Conservation (phyloP, 2,113 vertebrate genomes). For the Microcebus jonahi region DNA sequence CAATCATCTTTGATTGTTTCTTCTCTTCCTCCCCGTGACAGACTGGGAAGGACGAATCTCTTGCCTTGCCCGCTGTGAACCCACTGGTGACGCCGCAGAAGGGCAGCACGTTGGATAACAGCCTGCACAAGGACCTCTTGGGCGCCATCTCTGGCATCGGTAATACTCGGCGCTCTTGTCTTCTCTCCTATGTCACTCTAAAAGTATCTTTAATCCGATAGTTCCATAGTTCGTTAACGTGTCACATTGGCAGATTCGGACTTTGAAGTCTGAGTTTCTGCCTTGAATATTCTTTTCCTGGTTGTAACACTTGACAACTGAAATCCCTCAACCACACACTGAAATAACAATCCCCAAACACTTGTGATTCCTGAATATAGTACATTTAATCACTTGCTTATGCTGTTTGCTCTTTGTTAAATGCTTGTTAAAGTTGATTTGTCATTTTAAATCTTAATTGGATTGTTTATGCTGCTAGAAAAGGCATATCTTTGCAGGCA, state of each 20-base stretch:
- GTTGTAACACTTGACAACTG: background rate
- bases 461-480: background rate
- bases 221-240: fast-evolving
- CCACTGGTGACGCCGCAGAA: slow-evolving; percentile 93
- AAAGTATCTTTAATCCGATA: background rate
- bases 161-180: slow-evolving; percentile 73
- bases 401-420: background rate
- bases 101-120: slow-evolving; percentile 91
- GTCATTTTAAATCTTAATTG: background rate
- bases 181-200: background rate
- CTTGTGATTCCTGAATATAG: background rate
- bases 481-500: background rate
- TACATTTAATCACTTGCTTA: background rate
- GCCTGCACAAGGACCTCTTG: slow-evolving; percentile 96
- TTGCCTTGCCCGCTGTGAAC: slow-evolving; percentile 83
- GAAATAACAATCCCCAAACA: background rate
- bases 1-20: background rate
- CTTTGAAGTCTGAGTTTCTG: background rate
- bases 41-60: slow-evolving; percentile 92
- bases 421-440: background rate
- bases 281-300: background rate
- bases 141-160: slow-evolving; percentile 98
- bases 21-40: slow-evolving; percentile 74
- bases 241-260: background rate
- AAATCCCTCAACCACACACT: background rate